phyloP scores from a whole-genome alignment of 2,113 vertebrate genomes.

The Hiodon tergisus region DNA sequence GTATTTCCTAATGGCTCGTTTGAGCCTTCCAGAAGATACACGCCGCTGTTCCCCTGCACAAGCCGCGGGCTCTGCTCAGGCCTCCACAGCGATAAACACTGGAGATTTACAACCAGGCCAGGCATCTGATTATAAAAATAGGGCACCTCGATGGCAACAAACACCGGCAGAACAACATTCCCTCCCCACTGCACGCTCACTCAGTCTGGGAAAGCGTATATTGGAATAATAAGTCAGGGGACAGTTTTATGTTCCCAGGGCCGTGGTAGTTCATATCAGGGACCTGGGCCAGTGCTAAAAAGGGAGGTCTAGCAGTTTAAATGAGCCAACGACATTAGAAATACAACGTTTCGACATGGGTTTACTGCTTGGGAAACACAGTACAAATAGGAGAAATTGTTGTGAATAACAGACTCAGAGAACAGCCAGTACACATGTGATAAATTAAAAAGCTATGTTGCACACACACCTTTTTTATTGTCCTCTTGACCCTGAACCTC shows the following conservation, averaged over 20 bases:
- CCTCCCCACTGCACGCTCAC: neutral
- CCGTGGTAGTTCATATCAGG: neutral
- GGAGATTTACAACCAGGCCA: constrained; percentile 25
- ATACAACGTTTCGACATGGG: neutral
- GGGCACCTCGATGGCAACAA: neutral
- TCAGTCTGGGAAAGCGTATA: constrained; percentile 8
- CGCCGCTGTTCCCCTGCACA: constrained; percentile 1
- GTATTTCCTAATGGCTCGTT: neutral
- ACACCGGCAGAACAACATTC: neutral
- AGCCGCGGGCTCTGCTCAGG: neutral
- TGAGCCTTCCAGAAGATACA: constrained; percentile 9
- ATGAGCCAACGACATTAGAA: neutral
- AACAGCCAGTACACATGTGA: too few relatives aligned
- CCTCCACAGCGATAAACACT: constrained; percentile 14
- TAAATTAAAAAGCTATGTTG: too few relatives aligned
- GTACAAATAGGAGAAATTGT: neutral
- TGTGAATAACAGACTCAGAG: too few relatives aligned
- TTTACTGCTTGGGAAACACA: constrained; percentile 12
- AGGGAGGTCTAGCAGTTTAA: constrained; percentile 1
- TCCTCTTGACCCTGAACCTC: too few relatives aligned
- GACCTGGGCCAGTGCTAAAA: neutral
- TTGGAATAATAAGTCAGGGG: constrained; percentile 16
- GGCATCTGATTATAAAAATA: constrained; percentile 26
- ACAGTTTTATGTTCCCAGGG: neutral
- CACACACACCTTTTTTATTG: too few relatives aligned